A percentile compares a stretch with the other conserved stretches of the same genome.
These are phyloP conservation scores for Drosophila prosaltans DNA, from an alignment of 1,140 invertebrate species.

Conservation along the genomic window DNA sequence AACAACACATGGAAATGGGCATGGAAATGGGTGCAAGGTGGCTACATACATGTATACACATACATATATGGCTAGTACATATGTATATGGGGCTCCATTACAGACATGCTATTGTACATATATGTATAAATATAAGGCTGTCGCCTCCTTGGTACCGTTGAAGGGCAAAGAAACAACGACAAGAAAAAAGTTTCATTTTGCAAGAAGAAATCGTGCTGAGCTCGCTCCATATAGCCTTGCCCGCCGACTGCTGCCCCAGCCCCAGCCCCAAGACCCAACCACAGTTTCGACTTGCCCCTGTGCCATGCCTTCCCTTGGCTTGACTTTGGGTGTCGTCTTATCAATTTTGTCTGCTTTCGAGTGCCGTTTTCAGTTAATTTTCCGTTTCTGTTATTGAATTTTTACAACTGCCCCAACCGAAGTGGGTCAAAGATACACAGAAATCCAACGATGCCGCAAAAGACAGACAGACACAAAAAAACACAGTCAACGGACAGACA, in stretches of 20 bases:
- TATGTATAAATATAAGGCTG: conserved; percentile 7
- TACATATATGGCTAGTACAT: background rate
- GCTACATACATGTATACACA: conserved; percentile 18
- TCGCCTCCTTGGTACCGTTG: conserved; percentile 63
- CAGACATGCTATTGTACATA: conserved; percentile 11
- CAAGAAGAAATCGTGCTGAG: conserved; percentile 65
- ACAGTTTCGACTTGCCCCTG: background rate
- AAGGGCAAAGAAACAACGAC: conserved; percentile 57
- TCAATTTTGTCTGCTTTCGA: conserved; percentile 65
- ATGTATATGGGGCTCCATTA: conserved; percentile 11
- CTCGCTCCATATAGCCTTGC: conserved; percentile 60
- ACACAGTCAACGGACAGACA: conserved; percentile 33
- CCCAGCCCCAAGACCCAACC: background rate
- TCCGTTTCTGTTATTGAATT: conserved; percentile 78
- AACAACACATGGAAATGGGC: conserved; percentile 65
- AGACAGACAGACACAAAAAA: conserved; percentile 5
- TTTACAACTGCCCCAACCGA: conserved; percentile 61
- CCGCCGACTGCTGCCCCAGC: conserved; percentile 27
- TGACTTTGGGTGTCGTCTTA: conserved; percentile 61
- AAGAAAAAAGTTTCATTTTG: conserved; percentile 45
- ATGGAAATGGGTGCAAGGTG: conserved; percentile 74
- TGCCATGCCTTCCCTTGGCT: background rate
- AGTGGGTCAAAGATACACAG: conserved; percentile 64
- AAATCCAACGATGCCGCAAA: conserved; percentile 18
- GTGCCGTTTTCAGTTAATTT: conserved; percentile 79